Conservation (phyloP, 2,797 vertebrate genomes). For the Parotocinclus haroldoi region DNA sequence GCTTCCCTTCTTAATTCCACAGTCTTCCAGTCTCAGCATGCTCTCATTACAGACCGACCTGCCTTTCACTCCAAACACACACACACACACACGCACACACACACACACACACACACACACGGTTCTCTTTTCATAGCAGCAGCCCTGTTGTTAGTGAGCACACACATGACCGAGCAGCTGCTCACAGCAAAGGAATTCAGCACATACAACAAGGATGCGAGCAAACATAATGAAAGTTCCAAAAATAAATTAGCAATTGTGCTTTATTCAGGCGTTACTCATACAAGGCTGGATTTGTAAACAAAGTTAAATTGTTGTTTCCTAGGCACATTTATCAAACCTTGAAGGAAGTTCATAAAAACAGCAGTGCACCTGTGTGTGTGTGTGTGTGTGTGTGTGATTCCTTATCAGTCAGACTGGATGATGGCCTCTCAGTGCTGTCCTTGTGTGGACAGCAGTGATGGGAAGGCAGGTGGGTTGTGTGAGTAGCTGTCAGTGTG, state of each 20-base stretch:
- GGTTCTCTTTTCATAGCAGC: neutral
- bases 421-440: slow-evolving; percentile 44
- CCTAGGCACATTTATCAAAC: slow-evolving; percentile 29
- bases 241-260: slow-evolving; percentile 1
- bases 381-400: too few species aligned
- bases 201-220: neutral
- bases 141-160: slow-evolving; percentile 8
- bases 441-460: slow-evolving; percentile 48
- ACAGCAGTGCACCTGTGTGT: slow-evolving; percentile 20
- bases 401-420: slow-evolving; percentile 28
- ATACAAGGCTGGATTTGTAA: slow-evolving; percentile 8
- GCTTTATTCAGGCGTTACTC: slow-evolving; percentile 1
- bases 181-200: neutral
- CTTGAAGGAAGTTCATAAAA: slow-evolving; percentile 4
- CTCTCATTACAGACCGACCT: slow-evolving; percentile 37
- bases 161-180: neutral
- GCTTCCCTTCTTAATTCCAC: slow-evolving; percentile 41
- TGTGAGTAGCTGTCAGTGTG: slow-evolving; percentile 33
- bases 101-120: neutral
- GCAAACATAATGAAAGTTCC: neutral
- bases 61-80: neutral
- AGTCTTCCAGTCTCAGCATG: slow-evolving; percentile 24
- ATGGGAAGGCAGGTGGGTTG: slow-evolving; percentile 38
- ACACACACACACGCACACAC: slow-evolving; percentile 12
- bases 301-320: slow-evolving; percentile 27